A percentile compares a stretch with the other conserved stretches of the same genome.
Conservation (phyloP, 2,888 invertebrate species). For the Lapara coniferarum region DNA sequence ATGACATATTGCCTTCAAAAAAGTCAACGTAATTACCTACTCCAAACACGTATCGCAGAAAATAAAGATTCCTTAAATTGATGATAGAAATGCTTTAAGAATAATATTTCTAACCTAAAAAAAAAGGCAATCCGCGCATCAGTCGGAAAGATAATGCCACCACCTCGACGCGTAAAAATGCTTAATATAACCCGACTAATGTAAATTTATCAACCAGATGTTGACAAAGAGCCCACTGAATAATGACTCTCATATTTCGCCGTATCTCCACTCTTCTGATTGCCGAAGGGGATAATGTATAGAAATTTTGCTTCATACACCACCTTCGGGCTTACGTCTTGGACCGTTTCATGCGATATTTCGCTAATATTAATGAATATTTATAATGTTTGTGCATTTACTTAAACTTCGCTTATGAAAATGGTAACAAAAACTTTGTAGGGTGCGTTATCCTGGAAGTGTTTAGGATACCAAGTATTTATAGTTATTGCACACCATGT, state of each 20-base stretch:
- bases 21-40: too few species aligned
- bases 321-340: slow-evolving; percentile 40
- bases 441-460: not conserved
- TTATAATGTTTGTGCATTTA: slow-evolving; percentile 67
- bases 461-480: too few species aligned
- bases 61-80: too few species aligned
- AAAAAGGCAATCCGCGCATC: too few species aligned
- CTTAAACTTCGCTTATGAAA: slow-evolving; percentile 49
- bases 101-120: too few species aligned
- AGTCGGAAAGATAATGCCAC: not conserved
- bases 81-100: too few species aligned
- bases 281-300: slow-evolving; percentile 50
- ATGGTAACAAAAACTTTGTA: slow-evolving; percentile 26
- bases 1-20: too few species aligned
- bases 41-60: too few species aligned
- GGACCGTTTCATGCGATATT: slow-evolving; percentile 49
- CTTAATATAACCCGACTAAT: slow-evolving; percentile 59
- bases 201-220: slow-evolving; percentile 71
- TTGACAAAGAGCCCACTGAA: slow-evolving; percentile 70
- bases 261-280: slow-evolving; percentile 68
- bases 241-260: slow-evolving; percentile 76
- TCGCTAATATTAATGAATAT: slow-evolving; percentile 66
- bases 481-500: too few species aligned
- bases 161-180: not conserved
- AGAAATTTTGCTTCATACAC: slow-evolving; percentile 43